Conservation (phyloP, 1,140 invertebrate genomes). For the Anadara kagoshimensis region DNA sequence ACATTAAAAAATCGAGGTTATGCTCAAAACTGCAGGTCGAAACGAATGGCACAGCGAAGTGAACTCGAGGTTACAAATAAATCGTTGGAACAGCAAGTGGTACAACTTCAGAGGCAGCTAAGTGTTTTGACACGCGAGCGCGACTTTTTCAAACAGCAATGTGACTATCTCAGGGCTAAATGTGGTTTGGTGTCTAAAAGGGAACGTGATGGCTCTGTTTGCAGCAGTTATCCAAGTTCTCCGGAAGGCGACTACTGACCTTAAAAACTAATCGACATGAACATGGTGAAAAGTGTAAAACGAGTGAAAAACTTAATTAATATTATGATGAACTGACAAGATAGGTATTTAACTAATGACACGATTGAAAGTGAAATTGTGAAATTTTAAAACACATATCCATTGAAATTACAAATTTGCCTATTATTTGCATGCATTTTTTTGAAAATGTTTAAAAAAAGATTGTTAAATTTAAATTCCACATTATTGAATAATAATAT, state of each 20-base stretch:
- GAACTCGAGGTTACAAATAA: conserved; percentile 88
- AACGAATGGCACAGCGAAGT: conserved; percentile 67
- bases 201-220: conserved; percentile 44
- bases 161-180: conserved; percentile 55
- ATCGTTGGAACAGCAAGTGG: conserved; percentile 62
- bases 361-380: not conserved
- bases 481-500: too few relatives aligned
- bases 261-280: not conserved
- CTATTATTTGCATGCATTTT: not conserved
- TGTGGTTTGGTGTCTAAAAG: conserved; percentile 34
- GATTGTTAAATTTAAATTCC: too few relatives aligned
- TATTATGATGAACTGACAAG: too few relatives aligned
- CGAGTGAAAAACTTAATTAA: not conserved
- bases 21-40: conserved; percentile 94
- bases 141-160: conserved; percentile 67
- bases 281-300: conserved; percentile 4
- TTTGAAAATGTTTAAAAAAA: too few relatives aligned
- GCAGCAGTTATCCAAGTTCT: conserved; percentile 61
- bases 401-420: not conserved
- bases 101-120: conserved; percentile 64
- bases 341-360: too few relatives aligned
- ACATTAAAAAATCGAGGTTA: conserved; percentile 99
- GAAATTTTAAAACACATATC: not conserved
- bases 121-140: conserved; percentile 59
- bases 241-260: conserved; percentile 43